Conservation (phyloP, 2,797 vertebrate species). For the Scyliorhinus canicula region DNA sequence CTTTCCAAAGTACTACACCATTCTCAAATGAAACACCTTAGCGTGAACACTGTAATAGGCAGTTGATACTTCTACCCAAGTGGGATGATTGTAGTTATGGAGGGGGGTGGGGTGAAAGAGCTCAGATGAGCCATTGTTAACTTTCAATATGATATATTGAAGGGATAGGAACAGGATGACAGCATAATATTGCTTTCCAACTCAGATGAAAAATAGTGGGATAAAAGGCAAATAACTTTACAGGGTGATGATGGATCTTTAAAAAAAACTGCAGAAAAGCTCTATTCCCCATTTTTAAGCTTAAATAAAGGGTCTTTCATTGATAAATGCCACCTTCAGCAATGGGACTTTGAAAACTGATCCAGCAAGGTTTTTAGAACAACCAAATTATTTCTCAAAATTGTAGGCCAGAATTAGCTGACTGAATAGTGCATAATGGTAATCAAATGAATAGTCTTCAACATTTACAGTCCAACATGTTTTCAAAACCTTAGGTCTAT, state of each 20-base stretch:
- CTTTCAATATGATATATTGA: background rate
- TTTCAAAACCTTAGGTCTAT: constrained; percentile 32
- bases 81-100: background rate
- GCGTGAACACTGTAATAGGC: background rate
- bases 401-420: background rate
- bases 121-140: background rate
- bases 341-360: background rate
- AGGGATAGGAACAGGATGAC: background rate
- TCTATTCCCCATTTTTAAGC: background rate
- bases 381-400: background rate
- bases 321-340: background rate
- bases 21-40: background rate
- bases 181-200: background rate
- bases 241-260: background rate
- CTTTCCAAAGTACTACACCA: background rate
- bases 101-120: background rate
- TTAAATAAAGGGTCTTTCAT: background rate
- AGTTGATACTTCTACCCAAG: constrained; percentile 5
- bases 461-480: background rate
- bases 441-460: constrained; percentile 19
- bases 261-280: background rate
- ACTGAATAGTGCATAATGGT: background rate
- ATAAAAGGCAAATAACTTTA: constrained; percentile 7
- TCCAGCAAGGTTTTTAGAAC: background rate
- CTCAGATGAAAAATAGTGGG: background rate